Base-by-base conservation (phyloP, 2,888 invertebrate species). In the Norana najaformis region DNA sequence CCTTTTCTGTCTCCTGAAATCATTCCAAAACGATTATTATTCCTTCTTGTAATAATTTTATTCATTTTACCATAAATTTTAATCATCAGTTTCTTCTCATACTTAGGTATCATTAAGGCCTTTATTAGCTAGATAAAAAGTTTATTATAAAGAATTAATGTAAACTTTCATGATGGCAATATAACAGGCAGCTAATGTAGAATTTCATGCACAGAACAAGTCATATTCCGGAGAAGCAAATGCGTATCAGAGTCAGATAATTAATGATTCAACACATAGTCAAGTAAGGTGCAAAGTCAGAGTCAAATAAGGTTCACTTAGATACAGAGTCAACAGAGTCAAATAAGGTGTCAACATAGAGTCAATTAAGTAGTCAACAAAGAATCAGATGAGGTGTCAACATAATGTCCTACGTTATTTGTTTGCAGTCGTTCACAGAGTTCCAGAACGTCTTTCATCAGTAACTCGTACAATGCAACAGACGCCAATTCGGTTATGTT, bases 391-490 rank as follows among this genome's bases (percentile, higher is more conserved):
- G n/a, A 69, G 13, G n/a, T n/a, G 8, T n/a, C 69, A n/a, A 69
- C 69, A 69, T 30, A 8, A 69, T 23, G 85, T 23, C 85, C 14
- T 37, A 85, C 85, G 16, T 85, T 85, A 34, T 85, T 34, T 85
- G 35, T 36, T 85, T 14, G 35, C 85, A 36, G 35, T 4, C 23
- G 85, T 37, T 85, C 20, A 35, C 85, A 85, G 23, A 85, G 85
- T 85, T 85, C 85, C 85, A 85, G 14, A 35, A 85, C 85, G 35
- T 85, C 85, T 37, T 14, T 85, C 85, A 85, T 85, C 37, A 85
- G 85, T 8, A 85, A 85, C 35, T 85, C 85, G 35, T 85, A 85
- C 6, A 85, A 35, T 14, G 85, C 85, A 85, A 85, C 37, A 85
- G 85, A 85, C 14, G 85, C 35, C 4, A 85, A 36, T n/a, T 85